These are phyloP conservation scores for Oryzias curvinotus DNA, from an alignment of 2,113 vertebrate genomes.

Conservation along the genomic window DNA sequence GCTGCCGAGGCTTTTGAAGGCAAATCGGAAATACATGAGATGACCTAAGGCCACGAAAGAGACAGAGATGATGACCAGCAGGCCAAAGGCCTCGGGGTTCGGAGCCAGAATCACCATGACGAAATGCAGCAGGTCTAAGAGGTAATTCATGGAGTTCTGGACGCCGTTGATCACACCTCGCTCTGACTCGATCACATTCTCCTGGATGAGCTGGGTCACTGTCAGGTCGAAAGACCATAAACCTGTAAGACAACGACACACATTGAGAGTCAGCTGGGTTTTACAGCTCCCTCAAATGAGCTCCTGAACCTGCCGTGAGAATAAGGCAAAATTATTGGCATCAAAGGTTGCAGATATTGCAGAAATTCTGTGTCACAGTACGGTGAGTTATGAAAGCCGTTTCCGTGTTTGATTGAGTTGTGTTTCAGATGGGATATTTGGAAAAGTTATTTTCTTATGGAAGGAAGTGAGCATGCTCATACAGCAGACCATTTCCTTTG, in stretches of 20 bases:
- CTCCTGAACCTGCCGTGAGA: not conserved
- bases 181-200: slow-evolving; percentile 95
- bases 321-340: slow-evolving; percentile 31
- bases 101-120: slow-evolving; percentile 99
- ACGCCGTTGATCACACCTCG: slow-evolving; percentile 96
- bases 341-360: slow-evolving; percentile 69
- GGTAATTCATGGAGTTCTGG: slow-evolving; percentile 99
- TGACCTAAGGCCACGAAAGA: slow-evolving; percentile 97
- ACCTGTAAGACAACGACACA: slow-evolving; percentile 70
- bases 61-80: slow-evolving; percentile 95
- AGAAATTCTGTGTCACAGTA: slow-evolving; percentile 1
- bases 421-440: slow-evolving; percentile 10
- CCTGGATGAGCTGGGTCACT: slow-evolving; percentile 97
- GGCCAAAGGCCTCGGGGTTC: slow-evolving; percentile 93
- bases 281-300: slow-evolving; percentile 36
- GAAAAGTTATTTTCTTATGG: slow-evolving; percentile 6
- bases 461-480: slow-evolving; percentile 24
- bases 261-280: slow-evolving; percentile 24
- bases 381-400: slow-evolving; percentile 14
- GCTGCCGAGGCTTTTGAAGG: slow-evolving; percentile 86
- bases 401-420: not conserved
- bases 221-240: slow-evolving; percentile 99
- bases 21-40: slow-evolving; percentile 94
- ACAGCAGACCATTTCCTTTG: no score
- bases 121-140: slow-evolving; percentile 97